These are phyloP conservation scores for Labia minor DNA, from an alignment of 2,888 invertebrate genomes.

Conservation along the genomic window DNA sequence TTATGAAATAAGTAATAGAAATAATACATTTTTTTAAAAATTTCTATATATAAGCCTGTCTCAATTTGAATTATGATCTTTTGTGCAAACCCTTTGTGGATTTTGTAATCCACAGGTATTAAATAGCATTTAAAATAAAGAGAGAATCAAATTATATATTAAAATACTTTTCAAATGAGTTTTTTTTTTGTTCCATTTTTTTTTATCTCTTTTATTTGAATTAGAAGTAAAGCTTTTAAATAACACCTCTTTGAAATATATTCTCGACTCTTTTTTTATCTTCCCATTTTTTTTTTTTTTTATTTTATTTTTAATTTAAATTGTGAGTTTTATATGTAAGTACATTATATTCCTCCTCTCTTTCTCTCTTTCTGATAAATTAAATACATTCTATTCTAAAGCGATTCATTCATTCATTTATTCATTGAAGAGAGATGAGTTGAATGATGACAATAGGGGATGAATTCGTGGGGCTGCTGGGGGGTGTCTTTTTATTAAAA, in stretches of 20 bases:
- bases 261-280: not conserved
- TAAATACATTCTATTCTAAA: constrained; percentile 13
- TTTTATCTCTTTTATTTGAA: not conserved
- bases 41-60: no score
- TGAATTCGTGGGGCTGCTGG: not conserved
- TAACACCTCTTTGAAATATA: constrained; percentile 5
- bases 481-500: constrained; percentile 13
- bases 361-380: constrained; percentile 1
- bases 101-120: no score
- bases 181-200: no score
- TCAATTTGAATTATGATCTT: no score
- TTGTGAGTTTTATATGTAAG: constrained; percentile 8
- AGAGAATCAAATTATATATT: no score
- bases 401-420: constrained; percentile 13
- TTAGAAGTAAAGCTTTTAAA: not conserved
- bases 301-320: not conserved
- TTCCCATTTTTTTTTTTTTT: no score
- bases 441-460: constrained; percentile 1
- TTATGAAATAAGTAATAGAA: no score
- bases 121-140: no score
- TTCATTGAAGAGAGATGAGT: constrained; percentile 13
- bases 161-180: no score
- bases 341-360: constrained; percentile 5
- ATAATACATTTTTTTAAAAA: no score
- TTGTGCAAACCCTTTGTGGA: no score